These are phyloP conservation scores for Pagrus major DNA, from an alignment of 2,113 vertebrate genomes.

Conservation along the genomic window DNA sequence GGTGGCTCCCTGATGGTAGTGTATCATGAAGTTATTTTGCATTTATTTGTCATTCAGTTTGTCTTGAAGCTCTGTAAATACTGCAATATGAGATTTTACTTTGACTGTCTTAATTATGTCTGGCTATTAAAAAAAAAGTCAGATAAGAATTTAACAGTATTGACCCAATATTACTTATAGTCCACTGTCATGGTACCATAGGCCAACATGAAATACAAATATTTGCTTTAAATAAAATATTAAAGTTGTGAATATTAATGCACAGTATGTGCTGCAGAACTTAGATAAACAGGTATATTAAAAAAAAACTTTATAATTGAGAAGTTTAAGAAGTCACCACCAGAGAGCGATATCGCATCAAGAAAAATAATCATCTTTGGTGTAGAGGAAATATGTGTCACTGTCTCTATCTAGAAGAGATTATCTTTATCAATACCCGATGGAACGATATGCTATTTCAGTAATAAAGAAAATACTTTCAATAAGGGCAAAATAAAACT, in stretches of 20 bases:
- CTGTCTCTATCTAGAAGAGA: neutral
- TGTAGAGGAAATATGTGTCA: neutral
- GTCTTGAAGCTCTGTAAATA: neutral
- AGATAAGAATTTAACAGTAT: neutral
- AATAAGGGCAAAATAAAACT: neutral
- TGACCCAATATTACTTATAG: neutral
- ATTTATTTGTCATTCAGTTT: neutral
- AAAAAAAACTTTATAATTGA: neutral
- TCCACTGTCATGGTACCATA: neutral
- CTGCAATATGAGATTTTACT: neutral
- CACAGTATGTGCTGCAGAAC: neutral
- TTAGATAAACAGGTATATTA: neutral
- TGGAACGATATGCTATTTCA: neutral
- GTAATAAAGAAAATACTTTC: neutral
- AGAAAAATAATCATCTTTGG: neutral
- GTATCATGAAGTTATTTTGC: neutral
- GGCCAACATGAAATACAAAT: neutral
- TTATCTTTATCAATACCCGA: neutral
- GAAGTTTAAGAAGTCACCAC: conserved; percentile 32
- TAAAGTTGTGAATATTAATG: neutral
- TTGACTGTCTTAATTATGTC: neutral
- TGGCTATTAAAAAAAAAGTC: neutral
- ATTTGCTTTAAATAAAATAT: neutral
- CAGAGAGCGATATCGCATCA: conserved; percentile 52
- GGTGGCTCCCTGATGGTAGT: conserved; percentile 46